Evolutionary conservation across 2,113 vertebrate genomes (phyloP), one percentile per base, ranked within the genome.

Genomic region (Clinocottus analis): DNA sequence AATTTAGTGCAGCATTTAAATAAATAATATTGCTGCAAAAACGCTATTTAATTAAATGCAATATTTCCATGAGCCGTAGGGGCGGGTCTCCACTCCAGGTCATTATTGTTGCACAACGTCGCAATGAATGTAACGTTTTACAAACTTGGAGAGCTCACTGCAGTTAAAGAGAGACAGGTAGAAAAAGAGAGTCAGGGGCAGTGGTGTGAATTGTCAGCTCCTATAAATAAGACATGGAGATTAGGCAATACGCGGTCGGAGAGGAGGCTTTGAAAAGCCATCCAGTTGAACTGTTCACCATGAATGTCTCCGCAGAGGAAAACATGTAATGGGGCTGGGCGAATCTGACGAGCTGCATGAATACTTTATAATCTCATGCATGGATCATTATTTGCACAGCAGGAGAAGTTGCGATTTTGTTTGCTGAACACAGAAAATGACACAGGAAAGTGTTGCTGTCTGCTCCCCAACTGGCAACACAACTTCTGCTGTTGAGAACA

Each of bases 1-100:
- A 73, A 87, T 89, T 91, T 79, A 86, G 35, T 79, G 74, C 77
- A 19, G 62, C 17, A 70, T 82, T 86, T 77, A 75, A 80, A 90
- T 83, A 82, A 85, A 83, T 85, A 84, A 85, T 82, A 84, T 70
- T 61, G 72, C 74, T 62, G 35, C 67, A 66, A 77, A 78, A 85
- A 58, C 45, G 49, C 2, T 4, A 43, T 77, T 85, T 77, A 81
- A 85, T 88, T 83, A 79, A 86, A 68, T 55, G 85, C 70, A 74
- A 61, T 84, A 62, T 79, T 73, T 89, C 25, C 79, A 63, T 31
- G 56, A 67, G 75, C 68, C 65, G 29, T 41, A 33, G 16, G 56
- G 78, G 63, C 10, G 55, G 19, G 45, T 70, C 55, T 74, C 1
- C 7, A 72, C n/a, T 69, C 16, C 2, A 55, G 66, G 49, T 77